Conservation (phyloP, 2,113 vertebrate genomes). For the Coracopsis vasa region DNA sequence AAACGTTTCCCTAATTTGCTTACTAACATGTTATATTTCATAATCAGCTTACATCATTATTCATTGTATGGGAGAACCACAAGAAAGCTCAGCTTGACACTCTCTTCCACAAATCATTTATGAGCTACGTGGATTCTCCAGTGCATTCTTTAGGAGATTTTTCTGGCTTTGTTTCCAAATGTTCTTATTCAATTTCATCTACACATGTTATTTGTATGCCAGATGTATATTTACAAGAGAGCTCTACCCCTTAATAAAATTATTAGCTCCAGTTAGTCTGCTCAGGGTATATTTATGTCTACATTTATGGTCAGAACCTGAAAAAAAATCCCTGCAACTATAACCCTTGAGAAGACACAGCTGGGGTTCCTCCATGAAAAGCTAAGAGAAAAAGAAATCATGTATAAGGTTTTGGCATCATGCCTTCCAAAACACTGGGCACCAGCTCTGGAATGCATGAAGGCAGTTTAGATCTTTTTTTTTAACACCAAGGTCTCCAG, state of each 20-base stretch:
- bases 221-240: constrained; percentile 40
- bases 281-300: not conserved
- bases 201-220: constrained; percentile 4
- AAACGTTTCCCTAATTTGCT: not conserved
- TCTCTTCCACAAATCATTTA: not conserved
- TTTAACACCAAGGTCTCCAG: constrained; percentile 6
- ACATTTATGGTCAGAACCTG: not conserved
- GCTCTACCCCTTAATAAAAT: constrained; percentile 19
- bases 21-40: not conserved
- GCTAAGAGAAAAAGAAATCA: not conserved
- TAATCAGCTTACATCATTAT: constrained; percentile 11
- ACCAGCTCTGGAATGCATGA: constrained; percentile 33
- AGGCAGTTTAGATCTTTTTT: not conserved
- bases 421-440: constrained; percentile 49
- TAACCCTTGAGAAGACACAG: constrained; percentile 14
- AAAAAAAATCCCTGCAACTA: not conserved
- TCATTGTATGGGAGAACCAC: not conserved
- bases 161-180: constrained; percentile 7
- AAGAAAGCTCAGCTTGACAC: constrained; percentile 10
- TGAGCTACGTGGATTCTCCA: not conserved
- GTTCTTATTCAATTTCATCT: constrained; percentile 4
- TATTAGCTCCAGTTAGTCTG: constrained; percentile 41
- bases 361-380: not conserved
- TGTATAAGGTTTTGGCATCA: not conserved
- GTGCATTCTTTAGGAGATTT: not conserved